A percentile compares a stretch with the other conserved stretches of the same genome.
Conservation (phyloP, 2,113 vertebrate species). For the Phasianus colchicus region DNA sequence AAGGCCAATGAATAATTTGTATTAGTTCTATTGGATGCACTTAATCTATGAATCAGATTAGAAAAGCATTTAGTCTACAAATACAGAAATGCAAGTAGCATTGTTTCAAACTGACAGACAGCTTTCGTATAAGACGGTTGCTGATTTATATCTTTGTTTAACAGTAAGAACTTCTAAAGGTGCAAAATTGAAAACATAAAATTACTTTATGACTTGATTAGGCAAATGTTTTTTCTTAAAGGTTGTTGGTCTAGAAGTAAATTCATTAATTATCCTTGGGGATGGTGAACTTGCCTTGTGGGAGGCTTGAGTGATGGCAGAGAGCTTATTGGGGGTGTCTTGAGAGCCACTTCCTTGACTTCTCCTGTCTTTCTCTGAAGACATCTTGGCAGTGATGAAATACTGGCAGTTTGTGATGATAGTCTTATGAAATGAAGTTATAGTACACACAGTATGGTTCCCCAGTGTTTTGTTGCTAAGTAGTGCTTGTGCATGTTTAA, state of each 20-base stretch:
- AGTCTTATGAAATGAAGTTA: slow-evolving; percentile 74
- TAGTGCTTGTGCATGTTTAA: slow-evolving; percentile 74
- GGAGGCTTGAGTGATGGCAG: slow-evolving; percentile 64
- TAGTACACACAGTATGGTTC: slow-evolving; percentile 73
- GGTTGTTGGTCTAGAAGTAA: slow-evolving; percentile 27
- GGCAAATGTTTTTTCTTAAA: neutral
- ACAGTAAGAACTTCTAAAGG: slow-evolving; percentile 19
- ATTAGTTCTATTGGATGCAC: neutral
- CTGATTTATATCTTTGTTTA: neutral
- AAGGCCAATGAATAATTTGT: neutral
- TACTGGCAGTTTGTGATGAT: slow-evolving; percentile 72
- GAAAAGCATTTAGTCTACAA: neutral
- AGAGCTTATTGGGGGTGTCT: slow-evolving; percentile 72
- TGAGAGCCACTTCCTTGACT: slow-evolving; percentile 69
- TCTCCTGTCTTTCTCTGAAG: slow-evolving; percentile 59
- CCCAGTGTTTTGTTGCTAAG: slow-evolving; percentile 72
- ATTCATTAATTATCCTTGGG: slow-evolving; percentile 44
- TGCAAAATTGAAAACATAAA: slow-evolving; percentile 19
- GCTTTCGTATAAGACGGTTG: neutral
- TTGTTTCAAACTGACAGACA: neutral
- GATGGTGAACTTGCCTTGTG: slow-evolving; percentile 46
- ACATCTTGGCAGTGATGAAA: slow-evolving; percentile 72
- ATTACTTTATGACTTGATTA: neutral
- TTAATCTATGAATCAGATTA: neutral
- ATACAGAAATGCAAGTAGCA: neutral